phyloP scores from a whole-genome alignment of 2,797 vertebrate genomes.

The Sebastolobus alascanus region DNA sequence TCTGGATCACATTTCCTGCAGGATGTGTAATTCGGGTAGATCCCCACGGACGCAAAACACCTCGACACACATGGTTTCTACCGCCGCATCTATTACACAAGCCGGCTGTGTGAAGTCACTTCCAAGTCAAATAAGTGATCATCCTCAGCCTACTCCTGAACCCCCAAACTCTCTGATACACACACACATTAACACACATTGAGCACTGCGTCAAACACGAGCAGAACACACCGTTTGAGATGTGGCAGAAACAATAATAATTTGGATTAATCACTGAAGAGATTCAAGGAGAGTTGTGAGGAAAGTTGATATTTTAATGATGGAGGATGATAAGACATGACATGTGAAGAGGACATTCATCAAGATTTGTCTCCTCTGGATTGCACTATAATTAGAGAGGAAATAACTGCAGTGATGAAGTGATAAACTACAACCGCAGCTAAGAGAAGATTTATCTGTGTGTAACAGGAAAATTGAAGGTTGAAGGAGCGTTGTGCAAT shows the following conservation, averaged over 20 bases:
- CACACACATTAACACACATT: constrained; percentile 3
- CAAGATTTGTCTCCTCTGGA: neutral
- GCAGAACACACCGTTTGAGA: neutral
- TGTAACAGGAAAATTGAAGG: neutral
- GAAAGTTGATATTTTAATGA: neutral
- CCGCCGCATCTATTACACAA: constrained; percentile 67
- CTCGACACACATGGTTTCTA: constrained; percentile 80
- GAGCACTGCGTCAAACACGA: neutral
- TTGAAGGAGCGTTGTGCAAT: neutral
- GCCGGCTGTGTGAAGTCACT: constrained; percentile 82
- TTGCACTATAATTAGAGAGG: neutral
- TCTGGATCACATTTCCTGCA: constrained; percentile 53
- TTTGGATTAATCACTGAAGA: neutral
- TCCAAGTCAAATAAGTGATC: constrained; percentile 90
- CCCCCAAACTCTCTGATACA: constrained; percentile 36
- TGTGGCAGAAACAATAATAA: neutral
- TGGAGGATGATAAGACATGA: neutral
- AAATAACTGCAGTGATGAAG: neutral
- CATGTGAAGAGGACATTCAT: neutral
- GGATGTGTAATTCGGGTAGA: constrained; percentile 64
- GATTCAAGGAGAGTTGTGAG: neutral
- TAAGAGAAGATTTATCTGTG: neutral
- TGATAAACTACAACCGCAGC: neutral
- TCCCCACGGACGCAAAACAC: constrained; percentile 73
- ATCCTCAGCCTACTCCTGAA: constrained; percentile 28